Evolutionary conservation across 2,113 vertebrate species (phyloP).

Genomic region (Lota lota): DNA sequence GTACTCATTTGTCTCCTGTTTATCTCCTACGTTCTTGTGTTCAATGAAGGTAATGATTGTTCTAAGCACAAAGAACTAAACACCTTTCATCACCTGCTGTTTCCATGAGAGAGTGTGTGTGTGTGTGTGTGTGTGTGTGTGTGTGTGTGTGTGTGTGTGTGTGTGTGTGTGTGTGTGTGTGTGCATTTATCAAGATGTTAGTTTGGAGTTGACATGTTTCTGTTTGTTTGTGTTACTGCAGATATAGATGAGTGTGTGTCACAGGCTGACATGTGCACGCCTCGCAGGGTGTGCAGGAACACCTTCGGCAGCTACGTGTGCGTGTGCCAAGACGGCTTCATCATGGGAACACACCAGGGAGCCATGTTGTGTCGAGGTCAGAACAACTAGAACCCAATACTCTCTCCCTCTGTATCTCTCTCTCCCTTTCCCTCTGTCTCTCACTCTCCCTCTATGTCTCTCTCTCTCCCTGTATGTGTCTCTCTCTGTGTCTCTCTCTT

Average conservation of each 20-base stretch:
- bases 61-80: slow-evolving; percentile 31
- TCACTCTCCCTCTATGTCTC: neutral
- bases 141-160: slow-evolving; percentile 9
- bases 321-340: slow-evolving; percentile 54
- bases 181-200: slow-evolving; percentile 2
- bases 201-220: slow-evolving; percentile 8
- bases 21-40: slow-evolving; percentile 1
- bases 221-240: slow-evolving; percentile 37
- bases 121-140: slow-evolving; percentile 20
- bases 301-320: slow-evolving; percentile 71
- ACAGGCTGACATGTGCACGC: slow-evolving; percentile 37
- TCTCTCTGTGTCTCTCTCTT: too few relatives aligned
- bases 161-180: slow-evolving; percentile 11
- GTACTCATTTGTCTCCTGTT: slow-evolving; percentile 50
- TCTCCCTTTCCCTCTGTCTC: neutral
- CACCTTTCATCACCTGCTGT: slow-evolving; percentile 20
- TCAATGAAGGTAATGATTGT: slow-evolving; percentile 57
- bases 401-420: neutral
- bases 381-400: neutral
- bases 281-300: slow-evolving; percentile 58
- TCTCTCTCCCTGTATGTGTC: too few relatives aligned
- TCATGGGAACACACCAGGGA: slow-evolving; percentile 49
- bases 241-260: slow-evolving; percentile 64
- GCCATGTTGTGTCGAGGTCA: slow-evolving; percentile 56
- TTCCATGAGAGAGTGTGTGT: slow-evolving; percentile 1